Conservation (phyloP, 2,888 invertebrate species). For the Xylophagus ater region DNA sequence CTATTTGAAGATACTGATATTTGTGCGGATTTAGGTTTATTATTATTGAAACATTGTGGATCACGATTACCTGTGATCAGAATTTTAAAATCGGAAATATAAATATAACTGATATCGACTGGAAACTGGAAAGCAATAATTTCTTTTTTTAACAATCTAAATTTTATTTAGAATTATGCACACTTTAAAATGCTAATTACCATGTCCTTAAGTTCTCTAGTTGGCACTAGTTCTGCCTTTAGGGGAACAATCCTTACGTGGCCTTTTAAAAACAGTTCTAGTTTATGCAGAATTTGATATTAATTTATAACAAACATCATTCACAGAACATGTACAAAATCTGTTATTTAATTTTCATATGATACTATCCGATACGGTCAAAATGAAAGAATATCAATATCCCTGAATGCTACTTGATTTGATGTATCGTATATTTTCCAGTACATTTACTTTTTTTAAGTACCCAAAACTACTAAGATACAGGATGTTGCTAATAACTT, state of each 20-base stretch:
- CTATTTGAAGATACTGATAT: slow-evolving; percentile 81
- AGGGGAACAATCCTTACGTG: slow-evolving; percentile 83
- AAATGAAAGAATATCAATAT: slow-evolving; percentile 98
- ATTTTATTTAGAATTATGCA: slow-evolving; percentile 72
- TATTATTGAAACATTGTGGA: slow-evolving; percentile 86
- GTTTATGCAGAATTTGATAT: slow-evolving; percentile 86
- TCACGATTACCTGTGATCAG: slow-evolving; percentile 75
- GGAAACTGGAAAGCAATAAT: too few species aligned
- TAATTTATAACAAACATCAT: slow-evolving; percentile 79
- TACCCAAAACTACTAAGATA: too few species aligned
- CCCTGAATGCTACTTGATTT: slow-evolving; percentile 96
- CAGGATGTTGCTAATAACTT: too few species aligned
- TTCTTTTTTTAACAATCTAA: slow-evolving; percentile 3
- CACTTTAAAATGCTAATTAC: slow-evolving; percentile 99
- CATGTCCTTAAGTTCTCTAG: slow-evolving; percentile 90
- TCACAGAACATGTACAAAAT: slow-evolving; percentile 89
- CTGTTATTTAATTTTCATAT: slow-evolving; percentile 94
- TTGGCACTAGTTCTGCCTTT: slow-evolving; percentile 80
- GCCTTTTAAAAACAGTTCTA: slow-evolving; percentile 87
- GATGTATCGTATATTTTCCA: slow-evolving; percentile 98
- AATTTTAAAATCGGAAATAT: slow-evolving; percentile 95
- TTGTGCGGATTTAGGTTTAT: slow-evolving; percentile 80
- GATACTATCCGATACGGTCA: slow-evolving; percentile 96
- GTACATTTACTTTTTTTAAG: too few species aligned
- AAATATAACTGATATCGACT: too few species aligned